Evolutionary conservation across 1,140 invertebrate genomes (phyloP).

Genomic region (Lycorma delicatula): DNA sequence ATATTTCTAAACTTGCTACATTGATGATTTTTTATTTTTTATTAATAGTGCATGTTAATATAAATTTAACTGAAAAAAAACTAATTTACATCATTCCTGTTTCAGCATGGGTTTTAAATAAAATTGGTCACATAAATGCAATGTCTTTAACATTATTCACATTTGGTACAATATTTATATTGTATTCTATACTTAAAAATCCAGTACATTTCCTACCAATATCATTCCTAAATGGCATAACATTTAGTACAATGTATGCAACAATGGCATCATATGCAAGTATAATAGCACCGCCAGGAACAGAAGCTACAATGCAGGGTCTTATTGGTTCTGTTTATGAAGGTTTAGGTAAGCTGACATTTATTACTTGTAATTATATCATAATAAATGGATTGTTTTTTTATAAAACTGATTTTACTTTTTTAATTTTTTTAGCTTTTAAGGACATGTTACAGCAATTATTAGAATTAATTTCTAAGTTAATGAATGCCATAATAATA

Average conservation of each 20-base stretch:
- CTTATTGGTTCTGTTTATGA: constrained; percentile 38
- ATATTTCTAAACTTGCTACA: too few species aligned
- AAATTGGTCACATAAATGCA: constrained; percentile 40
- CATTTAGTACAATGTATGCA: constrained; percentile 46
- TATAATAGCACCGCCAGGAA: constrained; percentile 39
- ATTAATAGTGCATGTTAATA: too few species aligned
- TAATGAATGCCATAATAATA: neutral
- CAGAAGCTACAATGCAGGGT: constrained; percentile 40
- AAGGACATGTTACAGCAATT: neutral
- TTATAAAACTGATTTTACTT: neutral
- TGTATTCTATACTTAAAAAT: constrained; percentile 41
- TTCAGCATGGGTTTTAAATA: constrained; percentile 40
- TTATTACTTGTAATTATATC: neutral
- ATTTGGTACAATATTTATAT: constrained; percentile 41
- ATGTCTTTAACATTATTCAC: constrained; percentile 39
- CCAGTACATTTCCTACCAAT: constrained; percentile 44
- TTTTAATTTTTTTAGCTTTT: neutral
- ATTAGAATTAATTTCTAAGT: neutral
- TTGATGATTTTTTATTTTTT: too few species aligned
- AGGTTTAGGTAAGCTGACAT: constrained; percentile 34
- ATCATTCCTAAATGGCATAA: constrained; percentile 44
- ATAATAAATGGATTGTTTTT: neutral
- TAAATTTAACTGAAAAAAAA: too few species aligned
- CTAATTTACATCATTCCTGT: too few species aligned
- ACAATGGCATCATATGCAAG: constrained; percentile 43